Evolutionary conservation across 1,140 invertebrate genomes (phyloP).

Genomic region (Leptinotarsa undecemlineata): DNA sequence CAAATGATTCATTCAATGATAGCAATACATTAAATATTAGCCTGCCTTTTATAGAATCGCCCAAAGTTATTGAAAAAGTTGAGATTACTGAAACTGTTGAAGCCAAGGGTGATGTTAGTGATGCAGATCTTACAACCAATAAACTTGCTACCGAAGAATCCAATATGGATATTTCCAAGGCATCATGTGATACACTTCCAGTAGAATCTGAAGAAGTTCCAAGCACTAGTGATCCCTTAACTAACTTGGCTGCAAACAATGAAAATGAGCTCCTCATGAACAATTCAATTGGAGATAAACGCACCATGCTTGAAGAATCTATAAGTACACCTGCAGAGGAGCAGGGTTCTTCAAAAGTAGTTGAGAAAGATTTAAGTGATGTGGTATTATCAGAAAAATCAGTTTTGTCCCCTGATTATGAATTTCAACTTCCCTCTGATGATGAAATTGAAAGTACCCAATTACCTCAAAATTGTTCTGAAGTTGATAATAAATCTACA

Average conservation of each 20-base stretch:
- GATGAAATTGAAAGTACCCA: neutral
- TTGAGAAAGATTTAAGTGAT: neutral
- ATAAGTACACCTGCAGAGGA: neutral
- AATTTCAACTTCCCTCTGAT: constrained; percentile 9
- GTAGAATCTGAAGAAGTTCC: neutral
- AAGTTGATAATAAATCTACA: neutral
- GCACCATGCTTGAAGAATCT: neutral
- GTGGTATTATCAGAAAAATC: neutral
- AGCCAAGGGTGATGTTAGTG: neutral
- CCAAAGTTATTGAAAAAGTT: neutral
- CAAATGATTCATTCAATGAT: constrained; percentile 8
- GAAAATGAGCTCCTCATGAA: neutral
- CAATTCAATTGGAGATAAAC: too few species aligned
- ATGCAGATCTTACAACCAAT: neutral
- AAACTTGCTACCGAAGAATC: neutral
- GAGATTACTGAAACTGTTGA: neutral
- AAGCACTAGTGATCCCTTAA: neutral
- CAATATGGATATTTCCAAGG: too few species aligned
- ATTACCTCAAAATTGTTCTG: neutral
- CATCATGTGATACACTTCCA: neutral
- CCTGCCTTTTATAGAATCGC: neutral
- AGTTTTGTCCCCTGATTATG: constrained; percentile 8
- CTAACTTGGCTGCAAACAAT: neutral
- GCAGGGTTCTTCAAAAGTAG: neutral
- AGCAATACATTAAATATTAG: neutral